A percentile compares a stretch with the other conserved stretches of the same genome.
These are phyloP conservation scores for western clawed frog (Xenopus tropicalis) DNA, from an alignment of 2,113 vertebrate species.

Conservation along the genomic window DNA sequence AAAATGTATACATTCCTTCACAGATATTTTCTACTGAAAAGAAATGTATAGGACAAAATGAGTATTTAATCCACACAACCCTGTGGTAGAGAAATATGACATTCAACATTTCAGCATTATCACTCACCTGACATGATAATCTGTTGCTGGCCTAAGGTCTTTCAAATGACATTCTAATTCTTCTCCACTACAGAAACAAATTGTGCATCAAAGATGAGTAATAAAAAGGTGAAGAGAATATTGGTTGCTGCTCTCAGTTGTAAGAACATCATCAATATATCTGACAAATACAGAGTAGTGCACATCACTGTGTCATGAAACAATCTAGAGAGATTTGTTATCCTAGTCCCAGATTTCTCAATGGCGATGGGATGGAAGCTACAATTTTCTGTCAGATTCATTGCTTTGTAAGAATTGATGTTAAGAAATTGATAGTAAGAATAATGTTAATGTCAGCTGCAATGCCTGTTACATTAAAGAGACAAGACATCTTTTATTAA, in stretches of 20 bases:
- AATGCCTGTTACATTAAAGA: too few species aligned
- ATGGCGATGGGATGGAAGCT: neutral
- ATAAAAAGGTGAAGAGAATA: conserved; percentile 24
- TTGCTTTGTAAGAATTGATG: too few species aligned
- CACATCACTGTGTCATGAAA: neutral
- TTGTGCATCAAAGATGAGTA: conserved; percentile 35
- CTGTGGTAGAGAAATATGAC: too few species aligned
- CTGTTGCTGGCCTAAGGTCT: conserved; percentile 90
- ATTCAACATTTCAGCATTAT: neutral
- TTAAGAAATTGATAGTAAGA: too few species aligned
- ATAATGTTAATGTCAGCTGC: too few species aligned
- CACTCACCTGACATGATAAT: conserved; percentile 92
- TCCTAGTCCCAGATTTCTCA: neutral
- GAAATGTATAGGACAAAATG: neutral
- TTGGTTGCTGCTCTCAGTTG: conserved; percentile 2
- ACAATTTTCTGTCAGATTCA: too few species aligned
- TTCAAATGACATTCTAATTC: conserved; percentile 91
- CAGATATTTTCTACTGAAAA: too few species aligned
- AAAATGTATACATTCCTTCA: too few species aligned
- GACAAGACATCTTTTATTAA: too few species aligned
- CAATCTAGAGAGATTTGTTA: neutral
- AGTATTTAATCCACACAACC: too few species aligned
- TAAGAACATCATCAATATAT: conserved; percentile 24
- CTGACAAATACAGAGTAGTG: conserved; percentile 2
- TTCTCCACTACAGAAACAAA: conserved; percentile 79